Evolutionary conservation across 2,888 invertebrate genomes (phyloP), one percentile per base, ranked within the genome.

Genomic region (Chymomyza fuscimana): DNA sequence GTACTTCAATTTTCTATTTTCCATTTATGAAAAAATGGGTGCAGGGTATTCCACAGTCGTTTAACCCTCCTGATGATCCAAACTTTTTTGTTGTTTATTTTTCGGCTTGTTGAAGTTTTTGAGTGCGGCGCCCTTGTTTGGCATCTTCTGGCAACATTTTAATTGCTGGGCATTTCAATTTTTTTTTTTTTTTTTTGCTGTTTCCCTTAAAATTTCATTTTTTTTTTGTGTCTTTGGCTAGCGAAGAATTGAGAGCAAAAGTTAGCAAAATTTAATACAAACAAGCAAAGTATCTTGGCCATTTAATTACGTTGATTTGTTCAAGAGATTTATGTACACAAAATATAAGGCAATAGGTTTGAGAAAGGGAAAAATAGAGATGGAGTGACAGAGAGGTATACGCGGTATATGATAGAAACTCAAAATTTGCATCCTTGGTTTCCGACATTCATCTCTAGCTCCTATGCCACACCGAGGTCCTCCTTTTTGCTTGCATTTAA

Each of bases 271-370:
- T 46, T 46, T 46, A 46, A 46, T 46, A 12, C 12, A 46, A 46
- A 46, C 40, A 46, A 46, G 40, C 40, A 2, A 46, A 46, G 40
- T 46, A 36, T 36, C 71, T 74, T 66, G 70, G 63, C 63, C 75
- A 85, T 79, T 81, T 81, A 78, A 83, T 83, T 76, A 74, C 80
- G 70, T 74, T 81, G 82, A 82, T 84, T 82, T 78, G 73, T 61
- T 71, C 73, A 46, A 46, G 12, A 46, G 40, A 46, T 46, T 46
- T 46, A 46, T 46, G 40, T 46, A 7, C 40, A 46, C 12, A 10
- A 4, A 46, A 46, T 46, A 46, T 46, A 46, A 46, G 40, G 40
- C 12, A 46, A 12, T 46, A 7, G 10, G 40, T 12, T 46, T 5
- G 10, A 46, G 40, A 46, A 12, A 15, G 40, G 12, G 12, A 46